Percentiles rank a stretch among this genome's conserved stretches.
Conservation (phyloP, 2,888 invertebrate genomes). For the Ypsolopha scabrella region DNA sequence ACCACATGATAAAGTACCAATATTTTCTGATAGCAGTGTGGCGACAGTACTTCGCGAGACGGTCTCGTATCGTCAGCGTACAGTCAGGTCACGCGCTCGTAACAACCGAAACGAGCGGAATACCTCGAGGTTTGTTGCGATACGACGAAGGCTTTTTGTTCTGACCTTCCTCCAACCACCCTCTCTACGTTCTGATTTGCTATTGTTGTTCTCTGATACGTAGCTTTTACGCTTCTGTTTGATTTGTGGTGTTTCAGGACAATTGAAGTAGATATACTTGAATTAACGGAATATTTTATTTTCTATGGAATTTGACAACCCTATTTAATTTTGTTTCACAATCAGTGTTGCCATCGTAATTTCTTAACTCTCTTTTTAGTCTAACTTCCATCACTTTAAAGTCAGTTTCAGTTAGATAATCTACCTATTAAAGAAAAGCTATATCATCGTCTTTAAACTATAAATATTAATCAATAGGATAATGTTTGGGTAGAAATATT, state of each 20-base stretch:
- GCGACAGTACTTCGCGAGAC: too few species aligned
- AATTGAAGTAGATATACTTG: background rate
- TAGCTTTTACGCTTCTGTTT: background rate
- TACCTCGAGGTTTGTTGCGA: conserved; percentile 64
- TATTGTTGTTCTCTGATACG: conserved; percentile 22
- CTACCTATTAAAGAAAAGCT: too few species aligned
- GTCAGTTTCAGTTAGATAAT: too few species aligned
- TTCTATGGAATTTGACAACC: background rate
- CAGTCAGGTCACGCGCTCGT: conserved; percentile 56
- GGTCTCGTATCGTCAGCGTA: conserved; percentile 45
- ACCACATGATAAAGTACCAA: too few species aligned
- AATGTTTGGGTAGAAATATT: too few species aligned
- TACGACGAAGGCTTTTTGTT: conserved; percentile 54
- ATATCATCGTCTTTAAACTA: too few species aligned
- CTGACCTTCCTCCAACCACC: conserved; percentile 27
- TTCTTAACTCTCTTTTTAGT: too few species aligned
- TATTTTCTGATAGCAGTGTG: too few species aligned
- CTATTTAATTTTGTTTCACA: background rate
- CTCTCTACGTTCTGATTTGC: conserved; percentile 41
- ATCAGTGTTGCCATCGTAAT: background rate
- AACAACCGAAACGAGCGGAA: conserved; percentile 55
- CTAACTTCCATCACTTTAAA: too few species aligned
- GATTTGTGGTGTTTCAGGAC: background rate
- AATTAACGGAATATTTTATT: background rate
- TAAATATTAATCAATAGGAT: too few species aligned